These are phyloP conservation scores for Scaptomyza flava DNA, from an alignment of 2,888 invertebrate species.

Conservation along the genomic window DNA sequence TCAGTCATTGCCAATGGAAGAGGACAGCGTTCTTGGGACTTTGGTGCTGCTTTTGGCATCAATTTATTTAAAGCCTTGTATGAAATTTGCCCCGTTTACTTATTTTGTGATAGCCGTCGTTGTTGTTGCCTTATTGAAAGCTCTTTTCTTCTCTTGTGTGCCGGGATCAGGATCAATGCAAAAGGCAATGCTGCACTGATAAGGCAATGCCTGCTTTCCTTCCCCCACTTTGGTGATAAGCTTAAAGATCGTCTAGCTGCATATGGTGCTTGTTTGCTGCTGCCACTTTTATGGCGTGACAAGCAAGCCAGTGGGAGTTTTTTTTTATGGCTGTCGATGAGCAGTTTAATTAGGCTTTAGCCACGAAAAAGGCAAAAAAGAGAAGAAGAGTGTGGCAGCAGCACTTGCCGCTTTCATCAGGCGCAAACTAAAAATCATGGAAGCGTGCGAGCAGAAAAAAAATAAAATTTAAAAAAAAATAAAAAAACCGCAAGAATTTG, in stretches of 20 bases:
- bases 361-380: slow-evolving; percentile 29
- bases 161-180: slow-evolving; percentile 34
- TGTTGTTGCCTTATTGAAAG: slow-evolving; percentile 50
- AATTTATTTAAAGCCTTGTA: slow-evolving; percentile 70
- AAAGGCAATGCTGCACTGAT: slow-evolving; percentile 45
- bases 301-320: slow-evolving; percentile 21
- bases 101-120: slow-evolving; percentile 10
- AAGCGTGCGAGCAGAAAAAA: slow-evolving; percentile 39
- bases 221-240: slow-evolving; percentile 32
- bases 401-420: slow-evolving; percentile 56
- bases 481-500: slow-evolving; percentile 73
- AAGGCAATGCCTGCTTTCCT: slow-evolving; percentile 34
- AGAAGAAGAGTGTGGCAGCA: slow-evolving; percentile 32
- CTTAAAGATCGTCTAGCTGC: slow-evolving; percentile 29
- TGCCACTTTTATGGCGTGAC: slow-evolving; percentile 12
- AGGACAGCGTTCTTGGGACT: slow-evolving; percentile 16
- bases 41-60: slow-evolving; percentile 53
- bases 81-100: slow-evolving; percentile 51
- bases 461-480: neutral
- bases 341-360: slow-evolving; percentile 68
- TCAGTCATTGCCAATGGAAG: slow-evolving; percentile 64
- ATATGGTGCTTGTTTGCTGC: slow-evolving; percentile 12
- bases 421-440: slow-evolving; percentile 52
- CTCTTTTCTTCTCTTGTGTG: slow-evolving; percentile 20
- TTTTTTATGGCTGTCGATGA: slow-evolving; percentile 37